A percentile compares a stretch with the other conserved stretches of the same genome.
Evolutionary conservation across 2,888 invertebrate species (phyloP).

Genomic region (Chrysolina oricalcia): DNA sequence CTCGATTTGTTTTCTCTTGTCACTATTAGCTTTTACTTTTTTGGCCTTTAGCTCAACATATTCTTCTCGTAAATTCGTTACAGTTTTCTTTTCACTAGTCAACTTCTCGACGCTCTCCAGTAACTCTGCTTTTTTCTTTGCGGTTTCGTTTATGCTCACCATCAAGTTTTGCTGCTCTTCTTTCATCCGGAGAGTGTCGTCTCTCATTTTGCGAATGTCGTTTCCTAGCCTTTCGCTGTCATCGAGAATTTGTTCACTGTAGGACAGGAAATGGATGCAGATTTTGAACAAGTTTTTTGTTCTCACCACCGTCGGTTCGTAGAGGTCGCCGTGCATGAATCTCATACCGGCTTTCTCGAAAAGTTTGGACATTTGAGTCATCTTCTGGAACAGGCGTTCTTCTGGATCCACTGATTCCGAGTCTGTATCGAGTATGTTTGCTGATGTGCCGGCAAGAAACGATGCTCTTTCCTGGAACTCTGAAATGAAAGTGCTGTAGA

Average conservation of each 20-base stretch:
- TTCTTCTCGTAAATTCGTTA: neutral
- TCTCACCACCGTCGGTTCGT: constrained; percentile 17
- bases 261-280: constrained; percentile 15
- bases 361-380: constrained; percentile 19
- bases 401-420: constrained; percentile 21
- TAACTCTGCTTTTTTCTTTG: neutral
- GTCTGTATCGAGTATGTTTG: neutral
- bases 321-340: constrained; percentile 21
- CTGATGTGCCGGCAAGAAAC: constrained; percentile 15
- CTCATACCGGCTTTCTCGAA: constrained; percentile 22
- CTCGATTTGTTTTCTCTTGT: constrained; percentile 19
- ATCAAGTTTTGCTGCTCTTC: constrained; percentile 2
- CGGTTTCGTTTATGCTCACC: neutral
- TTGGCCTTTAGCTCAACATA: neutral
- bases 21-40: neutral
- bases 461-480: constrained; percentile 13
- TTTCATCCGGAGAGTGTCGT: constrained; percentile 3
- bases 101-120: neutral
- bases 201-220: constrained; percentile 14
- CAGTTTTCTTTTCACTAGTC: constrained; percentile 1
- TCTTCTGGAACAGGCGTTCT: constrained; percentile 20
- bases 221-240: neutral
- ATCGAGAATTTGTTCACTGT: constrained; percentile 6
- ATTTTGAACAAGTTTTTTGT: constrained; percentile 22
- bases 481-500: constrained; percentile 25